Conservation (phyloP, 2,888 invertebrate species). For the Antheraea assamensis region DNA sequence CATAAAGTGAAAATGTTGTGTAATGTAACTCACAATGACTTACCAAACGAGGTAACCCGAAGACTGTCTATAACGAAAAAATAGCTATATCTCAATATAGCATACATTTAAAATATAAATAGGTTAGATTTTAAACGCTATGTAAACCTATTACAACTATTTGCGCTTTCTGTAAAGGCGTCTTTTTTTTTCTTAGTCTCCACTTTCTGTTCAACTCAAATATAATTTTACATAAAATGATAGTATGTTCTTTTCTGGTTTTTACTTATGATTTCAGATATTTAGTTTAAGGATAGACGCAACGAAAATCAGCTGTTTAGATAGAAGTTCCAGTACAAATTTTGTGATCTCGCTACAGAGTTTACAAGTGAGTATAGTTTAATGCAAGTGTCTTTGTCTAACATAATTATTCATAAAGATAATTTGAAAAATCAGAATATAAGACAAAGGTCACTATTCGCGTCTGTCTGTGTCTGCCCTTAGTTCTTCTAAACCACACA, state of each 20-base stretch:
- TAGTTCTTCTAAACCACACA: too few relatives aligned
- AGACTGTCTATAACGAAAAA: too few relatives aligned
- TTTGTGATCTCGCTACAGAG: slow-evolving; percentile 86
- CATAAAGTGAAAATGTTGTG: too few relatives aligned
- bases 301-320: slow-evolving; percentile 86
- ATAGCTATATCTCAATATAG: neutral
- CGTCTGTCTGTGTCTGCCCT: too few relatives aligned
- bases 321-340: slow-evolving; percentile 86
- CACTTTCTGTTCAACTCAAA: too few relatives aligned
- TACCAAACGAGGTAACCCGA: too few relatives aligned
- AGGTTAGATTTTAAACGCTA: neutral
- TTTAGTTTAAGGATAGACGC: slow-evolving; percentile 88
- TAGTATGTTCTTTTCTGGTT: neutral
- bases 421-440: too few relatives aligned
- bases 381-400: too few relatives aligned
- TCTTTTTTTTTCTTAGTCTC: too few relatives aligned
- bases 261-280: slow-evolving; percentile 77
- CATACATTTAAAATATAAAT: neutral
- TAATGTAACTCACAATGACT: too few relatives aligned
- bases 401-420: too few relatives aligned
- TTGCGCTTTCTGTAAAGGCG: neutral
- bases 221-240: neutral
- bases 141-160: neutral
- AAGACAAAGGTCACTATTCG: too few relatives aligned
- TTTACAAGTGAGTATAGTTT: slow-evolving; percentile 80